These are phyloP conservation scores for Stictonetta naevosa DNA, from an alignment of 2,113 vertebrate genomes.

Conservation along the genomic window DNA sequence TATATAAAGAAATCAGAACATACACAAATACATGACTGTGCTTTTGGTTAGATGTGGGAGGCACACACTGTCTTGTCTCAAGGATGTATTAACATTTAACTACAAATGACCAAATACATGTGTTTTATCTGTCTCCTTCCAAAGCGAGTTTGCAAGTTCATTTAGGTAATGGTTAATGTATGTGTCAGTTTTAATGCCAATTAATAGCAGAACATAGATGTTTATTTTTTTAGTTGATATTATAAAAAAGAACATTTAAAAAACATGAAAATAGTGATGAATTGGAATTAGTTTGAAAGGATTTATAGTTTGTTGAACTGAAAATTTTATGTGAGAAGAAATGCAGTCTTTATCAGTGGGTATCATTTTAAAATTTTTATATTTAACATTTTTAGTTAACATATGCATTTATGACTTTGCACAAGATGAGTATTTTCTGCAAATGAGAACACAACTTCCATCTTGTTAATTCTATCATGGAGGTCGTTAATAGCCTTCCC, in stretches of 20 bases:
- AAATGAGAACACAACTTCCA: background rate
- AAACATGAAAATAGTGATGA: background rate
- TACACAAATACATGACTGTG: background rate
- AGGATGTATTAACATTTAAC: background rate
- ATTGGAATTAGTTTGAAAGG: background rate
- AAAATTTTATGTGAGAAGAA: background rate
- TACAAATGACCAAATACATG: background rate
- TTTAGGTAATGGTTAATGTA: background rate
- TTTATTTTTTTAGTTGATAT: background rate
- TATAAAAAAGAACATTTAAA: background rate
- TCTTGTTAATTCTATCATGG: background rate
- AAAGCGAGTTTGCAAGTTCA: background rate
- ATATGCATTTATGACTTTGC: background rate
- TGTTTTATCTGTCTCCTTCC: background rate
- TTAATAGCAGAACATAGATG: background rate
- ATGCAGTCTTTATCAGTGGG: background rate
- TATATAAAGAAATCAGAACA: background rate
- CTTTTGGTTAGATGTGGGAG: background rate
- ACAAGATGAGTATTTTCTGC: background rate
- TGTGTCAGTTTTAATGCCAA: background rate
- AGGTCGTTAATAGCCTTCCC: background rate
- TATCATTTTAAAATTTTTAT: background rate
- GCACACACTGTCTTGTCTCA: background rate
- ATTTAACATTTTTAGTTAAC: background rate
- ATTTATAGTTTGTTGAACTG: background rate